Conservation (phyloP, 2,888 invertebrate species). For the Plagiodera versicolora region DNA sequence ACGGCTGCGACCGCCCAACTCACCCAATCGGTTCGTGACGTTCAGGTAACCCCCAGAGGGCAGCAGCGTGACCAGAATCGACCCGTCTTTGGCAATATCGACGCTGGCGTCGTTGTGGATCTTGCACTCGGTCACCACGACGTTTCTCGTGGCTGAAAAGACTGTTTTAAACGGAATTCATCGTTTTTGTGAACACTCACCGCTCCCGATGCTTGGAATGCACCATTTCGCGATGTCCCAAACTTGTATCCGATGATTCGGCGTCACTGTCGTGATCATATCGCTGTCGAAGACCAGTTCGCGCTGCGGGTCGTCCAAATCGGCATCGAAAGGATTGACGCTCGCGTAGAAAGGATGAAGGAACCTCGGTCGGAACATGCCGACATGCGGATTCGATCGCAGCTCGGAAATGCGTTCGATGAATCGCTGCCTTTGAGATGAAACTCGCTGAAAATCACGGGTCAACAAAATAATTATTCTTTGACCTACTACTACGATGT, state of each 20-base stretch:
- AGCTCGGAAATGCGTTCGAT: slow-evolving; percentile 46
- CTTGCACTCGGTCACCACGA: slow-evolving; percentile 78
- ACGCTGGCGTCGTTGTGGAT: slow-evolving; percentile 88
- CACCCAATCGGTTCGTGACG: slow-evolving; percentile 73
- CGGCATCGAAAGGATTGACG: slow-evolving; percentile 51
- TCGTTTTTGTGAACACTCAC: slow-evolving; percentile 59
- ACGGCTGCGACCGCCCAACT: slow-evolving; percentile 38
- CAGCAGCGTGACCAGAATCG: slow-evolving; percentile 73
- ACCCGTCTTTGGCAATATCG: slow-evolving; percentile 79
- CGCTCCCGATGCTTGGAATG: slow-evolving; percentile 73
- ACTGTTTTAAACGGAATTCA: no score
- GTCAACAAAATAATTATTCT: no score
- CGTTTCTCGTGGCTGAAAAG: slow-evolving; percentile 67
- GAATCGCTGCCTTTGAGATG: slow-evolving; percentile 42
- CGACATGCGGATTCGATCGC: slow-evolving; percentile 38
- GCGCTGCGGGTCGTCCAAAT: slow-evolving; percentile 50
- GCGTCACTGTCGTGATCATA: slow-evolving; percentile 61
- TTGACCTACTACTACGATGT: no score
- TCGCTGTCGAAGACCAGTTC: slow-evolving; percentile 52
- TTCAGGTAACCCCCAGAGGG: slow-evolving; percentile 70
- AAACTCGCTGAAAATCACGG: slow-evolving; percentile 26
- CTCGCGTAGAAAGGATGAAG: slow-evolving; percentile 57
- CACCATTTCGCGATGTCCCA: slow-evolving; percentile 77
- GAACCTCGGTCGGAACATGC: slow-evolving; percentile 51
- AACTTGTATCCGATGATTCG: slow-evolving; percentile 78